These are phyloP conservation scores for Pomatorhinus ruficollis DNA, from an alignment of 2,113 vertebrate species.

Conservation along the genomic window DNA sequence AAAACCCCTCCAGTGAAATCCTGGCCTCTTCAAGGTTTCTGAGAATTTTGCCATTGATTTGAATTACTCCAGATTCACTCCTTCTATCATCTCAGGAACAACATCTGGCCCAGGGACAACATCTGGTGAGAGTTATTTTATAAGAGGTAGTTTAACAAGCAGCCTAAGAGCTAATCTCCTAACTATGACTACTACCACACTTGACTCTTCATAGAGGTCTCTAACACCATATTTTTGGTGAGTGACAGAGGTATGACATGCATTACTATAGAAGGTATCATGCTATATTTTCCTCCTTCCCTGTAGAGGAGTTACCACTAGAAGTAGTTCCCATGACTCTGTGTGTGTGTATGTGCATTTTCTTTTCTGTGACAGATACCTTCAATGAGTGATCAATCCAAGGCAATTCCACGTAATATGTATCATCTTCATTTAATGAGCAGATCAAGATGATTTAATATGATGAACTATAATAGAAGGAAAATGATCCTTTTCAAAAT, in stretches of 20 bases:
- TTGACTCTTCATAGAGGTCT: neutral
- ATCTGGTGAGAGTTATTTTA: neutral
- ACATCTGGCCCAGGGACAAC: neutral
- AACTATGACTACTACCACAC: neutral
- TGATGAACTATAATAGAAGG: neutral
- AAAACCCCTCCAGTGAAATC: neutral
- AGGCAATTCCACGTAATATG: neutral
- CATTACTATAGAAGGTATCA: neutral
- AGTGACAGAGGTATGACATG: neutral
- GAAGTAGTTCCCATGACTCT: neutral
- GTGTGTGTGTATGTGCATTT: neutral
- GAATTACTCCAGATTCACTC: neutral
- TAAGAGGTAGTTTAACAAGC: neutral
- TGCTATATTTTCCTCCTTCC: neutral
- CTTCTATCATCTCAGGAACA: neutral
- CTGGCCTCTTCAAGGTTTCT: neutral
- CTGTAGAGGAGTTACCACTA: neutral
- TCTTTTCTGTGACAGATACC: neutral
- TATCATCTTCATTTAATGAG: neutral
- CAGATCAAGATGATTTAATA: neutral
- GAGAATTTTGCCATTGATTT: neutral
- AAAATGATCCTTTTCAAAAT: neutral
- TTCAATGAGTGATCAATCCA: neutral
- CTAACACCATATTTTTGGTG: neutral
- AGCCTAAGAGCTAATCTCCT: neutral